A percentile compares a stretch with the other conserved stretches of the same genome.
Evolutionary conservation across 2,888 invertebrate genomes (phyloP).

Genomic region (Noctuana brunneofusca): DNA sequence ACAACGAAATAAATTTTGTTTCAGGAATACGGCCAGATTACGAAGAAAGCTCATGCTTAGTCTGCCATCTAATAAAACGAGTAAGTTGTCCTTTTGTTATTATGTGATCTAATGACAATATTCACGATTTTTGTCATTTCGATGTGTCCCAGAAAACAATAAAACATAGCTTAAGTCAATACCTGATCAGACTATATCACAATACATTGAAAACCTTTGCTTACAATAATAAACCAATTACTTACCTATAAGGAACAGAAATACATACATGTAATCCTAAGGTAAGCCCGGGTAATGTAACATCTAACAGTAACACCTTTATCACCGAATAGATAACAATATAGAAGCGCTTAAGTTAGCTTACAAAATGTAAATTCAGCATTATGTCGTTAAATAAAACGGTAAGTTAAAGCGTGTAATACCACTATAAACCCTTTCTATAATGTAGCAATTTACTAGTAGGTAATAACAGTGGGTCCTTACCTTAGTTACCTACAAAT

Average conservation of each 20-base stretch:
- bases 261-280: background rate
- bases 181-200: background rate
- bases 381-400: background rate
- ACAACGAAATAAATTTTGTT: constrained; percentile 38
- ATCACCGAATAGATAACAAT: background rate
- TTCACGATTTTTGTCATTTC: too few species aligned
- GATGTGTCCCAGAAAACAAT: background rate
- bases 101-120: background rate
- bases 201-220: background rate
- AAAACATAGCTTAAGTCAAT: background rate
- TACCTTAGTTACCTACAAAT: too few species aligned
- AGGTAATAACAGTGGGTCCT: background rate
- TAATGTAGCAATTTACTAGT: background rate
- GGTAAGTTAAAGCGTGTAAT: background rate
- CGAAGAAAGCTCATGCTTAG: constrained; percentile 49
- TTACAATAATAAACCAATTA: background rate
- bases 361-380: background rate
- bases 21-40: constrained; percentile 51
- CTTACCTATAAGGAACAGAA: background rate
- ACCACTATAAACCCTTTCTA: background rate
- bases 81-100: constrained; percentile 44
- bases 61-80: constrained; percentile 44
- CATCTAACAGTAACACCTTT: background rate
- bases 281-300: background rate
- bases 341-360: background rate